phyloP scores from a whole-genome alignment of 2,113 vertebrate genomes.

The Polypterus bichir region DNA sequence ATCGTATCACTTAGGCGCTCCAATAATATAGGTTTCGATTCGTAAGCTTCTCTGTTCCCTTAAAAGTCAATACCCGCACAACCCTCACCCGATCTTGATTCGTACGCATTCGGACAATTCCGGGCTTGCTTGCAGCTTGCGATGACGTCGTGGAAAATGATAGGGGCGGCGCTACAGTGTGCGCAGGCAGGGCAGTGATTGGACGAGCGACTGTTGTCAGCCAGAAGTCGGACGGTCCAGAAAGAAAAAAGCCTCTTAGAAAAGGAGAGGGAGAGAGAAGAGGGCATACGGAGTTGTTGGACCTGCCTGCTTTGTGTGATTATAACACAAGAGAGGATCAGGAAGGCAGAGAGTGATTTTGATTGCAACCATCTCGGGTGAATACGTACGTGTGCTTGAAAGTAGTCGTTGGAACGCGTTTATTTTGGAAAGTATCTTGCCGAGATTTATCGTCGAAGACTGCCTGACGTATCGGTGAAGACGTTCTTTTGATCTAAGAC shows the following conservation, averaged over 20 bases:
- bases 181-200: neutral
- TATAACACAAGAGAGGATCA: neutral
- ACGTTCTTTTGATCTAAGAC: neutral
- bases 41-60: neutral
- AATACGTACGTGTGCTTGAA: neutral
- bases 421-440: neutral
- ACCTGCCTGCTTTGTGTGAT: neutral
- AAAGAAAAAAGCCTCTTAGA: neutral
- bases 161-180: neutral
- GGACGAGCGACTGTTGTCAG: neutral
- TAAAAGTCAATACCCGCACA: neutral
- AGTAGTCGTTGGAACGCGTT: neutral
- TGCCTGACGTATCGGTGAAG: neutral
- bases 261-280: neutral
- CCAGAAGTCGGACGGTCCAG: neutral
- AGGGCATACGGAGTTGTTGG: neutral
- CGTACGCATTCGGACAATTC: neutral
- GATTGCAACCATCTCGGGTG: neutral
- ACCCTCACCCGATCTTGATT: neutral
- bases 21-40: neutral
- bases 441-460: too few species aligned
- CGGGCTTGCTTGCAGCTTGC: too few species aligned
- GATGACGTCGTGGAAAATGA: neutral
- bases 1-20: neutral
- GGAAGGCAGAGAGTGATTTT: neutral